Percentiles rank a stretch among this genome's conserved stretches.
Conservation (phyloP, 2,113 vertebrate genomes). For the Progne subis region DNA sequence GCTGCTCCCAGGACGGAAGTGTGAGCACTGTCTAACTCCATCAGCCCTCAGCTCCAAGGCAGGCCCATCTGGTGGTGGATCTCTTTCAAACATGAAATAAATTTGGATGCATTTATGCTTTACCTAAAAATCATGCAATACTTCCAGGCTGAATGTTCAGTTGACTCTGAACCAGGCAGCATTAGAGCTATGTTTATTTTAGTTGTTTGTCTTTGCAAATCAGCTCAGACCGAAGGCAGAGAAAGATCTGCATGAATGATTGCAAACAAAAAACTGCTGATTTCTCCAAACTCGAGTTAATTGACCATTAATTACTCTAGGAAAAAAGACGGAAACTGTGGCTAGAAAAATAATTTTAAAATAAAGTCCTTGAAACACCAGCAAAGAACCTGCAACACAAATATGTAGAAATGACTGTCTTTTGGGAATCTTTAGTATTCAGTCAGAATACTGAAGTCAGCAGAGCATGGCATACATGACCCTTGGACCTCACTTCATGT, state of each 20-base stretch:
- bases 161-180: conserved; percentile 1
- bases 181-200: conserved; percentile 48
- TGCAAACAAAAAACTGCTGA: conserved; percentile 54
- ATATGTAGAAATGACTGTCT: not conserved
- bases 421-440: not conserved
- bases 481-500: not conserved
- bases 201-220: conserved; percentile 56
- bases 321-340: not conserved
- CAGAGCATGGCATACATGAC: not conserved
- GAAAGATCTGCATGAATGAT: conserved; percentile 43
- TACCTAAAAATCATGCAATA: not conserved
- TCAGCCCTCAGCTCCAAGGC: not conserved
- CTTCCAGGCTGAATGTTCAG: not conserved
- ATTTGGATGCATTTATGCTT: not conserved
- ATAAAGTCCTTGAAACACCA: not conserved
- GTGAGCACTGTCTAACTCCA: not conserved
- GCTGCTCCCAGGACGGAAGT: not conserved
- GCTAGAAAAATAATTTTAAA: not conserved
- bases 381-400: not conserved
- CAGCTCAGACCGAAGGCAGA: conserved; percentile 38
- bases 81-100: conserved; percentile 14
- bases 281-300: conserved; percentile 35
- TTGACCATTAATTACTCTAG: conserved; percentile 13
- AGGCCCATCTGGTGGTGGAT: conserved; percentile 19
- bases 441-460: not conserved